These are phyloP conservation scores for Bellardia bayeri DNA, from an alignment of 2,888 invertebrate genomes.

Conservation along the genomic window DNA sequence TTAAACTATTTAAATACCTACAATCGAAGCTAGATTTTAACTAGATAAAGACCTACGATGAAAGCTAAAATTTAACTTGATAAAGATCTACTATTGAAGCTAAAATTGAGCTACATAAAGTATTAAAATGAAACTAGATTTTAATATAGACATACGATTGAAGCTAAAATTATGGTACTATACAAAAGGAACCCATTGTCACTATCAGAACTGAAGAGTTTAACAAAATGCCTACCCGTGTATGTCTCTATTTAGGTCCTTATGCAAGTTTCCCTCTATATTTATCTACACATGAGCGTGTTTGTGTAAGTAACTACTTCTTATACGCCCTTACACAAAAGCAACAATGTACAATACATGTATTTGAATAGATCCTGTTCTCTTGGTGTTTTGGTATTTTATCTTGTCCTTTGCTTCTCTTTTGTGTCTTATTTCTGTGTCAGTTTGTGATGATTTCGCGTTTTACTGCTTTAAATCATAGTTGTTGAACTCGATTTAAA, in stretches of 20 bases:
- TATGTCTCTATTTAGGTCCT: background rate
- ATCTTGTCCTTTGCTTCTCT: background rate
- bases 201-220: too few relatives aligned
- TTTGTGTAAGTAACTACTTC: background rate
- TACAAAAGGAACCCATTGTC: too few relatives aligned
- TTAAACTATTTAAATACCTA: too few relatives aligned
- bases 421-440: background rate
- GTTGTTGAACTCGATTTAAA: too few relatives aligned
- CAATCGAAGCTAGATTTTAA: too few relatives aligned
- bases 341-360: background rate
- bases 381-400: background rate
- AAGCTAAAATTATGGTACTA: too few relatives aligned
- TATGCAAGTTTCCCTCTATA: background rate
- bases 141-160: too few relatives aligned
- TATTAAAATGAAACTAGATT: too few relatives aligned
- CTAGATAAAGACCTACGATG: too few relatives aligned
- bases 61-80: too few relatives aligned
- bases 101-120: too few relatives aligned
- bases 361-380: background rate
- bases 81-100: too few relatives aligned
- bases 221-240: background rate
- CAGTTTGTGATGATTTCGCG: slow-evolving; percentile 7
- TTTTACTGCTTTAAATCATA: background rate
- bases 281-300: background rate
- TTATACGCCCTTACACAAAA: background rate